phyloP scores from a whole-genome alignment of 2,113 vertebrate species.

The Corythornis vintsioides region DNA sequence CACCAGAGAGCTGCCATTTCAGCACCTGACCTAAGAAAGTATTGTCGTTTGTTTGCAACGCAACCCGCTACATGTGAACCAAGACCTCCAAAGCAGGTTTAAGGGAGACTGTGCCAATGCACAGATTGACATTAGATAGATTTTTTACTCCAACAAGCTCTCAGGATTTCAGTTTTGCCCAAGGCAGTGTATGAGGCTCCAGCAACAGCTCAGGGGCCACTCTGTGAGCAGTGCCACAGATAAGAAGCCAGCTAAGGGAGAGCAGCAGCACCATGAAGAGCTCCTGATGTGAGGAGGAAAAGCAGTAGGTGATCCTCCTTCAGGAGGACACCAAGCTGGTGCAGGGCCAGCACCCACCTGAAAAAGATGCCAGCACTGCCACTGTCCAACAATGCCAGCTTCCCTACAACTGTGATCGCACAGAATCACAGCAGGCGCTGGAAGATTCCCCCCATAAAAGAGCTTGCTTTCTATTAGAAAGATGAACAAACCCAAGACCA shows the following conservation, averaged over 20 bases:
- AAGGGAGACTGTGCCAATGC: neutral
- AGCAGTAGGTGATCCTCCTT: neutral
- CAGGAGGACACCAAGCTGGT: neutral
- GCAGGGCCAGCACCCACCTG: neutral
- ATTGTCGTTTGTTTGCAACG: neutral
- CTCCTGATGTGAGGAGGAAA: neutral
- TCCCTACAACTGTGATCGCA: neutral
- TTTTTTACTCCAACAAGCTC: neutral
- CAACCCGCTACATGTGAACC: neutral
- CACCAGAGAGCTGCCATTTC: neutral
- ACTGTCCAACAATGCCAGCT: fast-evolving
- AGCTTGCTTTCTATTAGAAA: slow-evolving; percentile 5
- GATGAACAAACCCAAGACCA: slow-evolving; percentile 20
- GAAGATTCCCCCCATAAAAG: neutral
- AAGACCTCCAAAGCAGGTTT: neutral
- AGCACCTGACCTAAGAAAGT: neutral
- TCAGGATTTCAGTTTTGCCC: neutral
- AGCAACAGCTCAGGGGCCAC: neutral
- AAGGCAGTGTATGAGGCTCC: neutral
- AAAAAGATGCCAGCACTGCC: neutral
- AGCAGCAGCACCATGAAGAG: neutral
- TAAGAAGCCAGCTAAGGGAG: neutral
- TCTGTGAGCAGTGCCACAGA: neutral
- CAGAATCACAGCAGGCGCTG: slow-evolving; percentile 14
- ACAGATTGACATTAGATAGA: neutral